These are phyloP conservation scores for Timema cristinae DNA, from an alignment of 2,888 invertebrate species.

Conservation along the genomic window DNA sequence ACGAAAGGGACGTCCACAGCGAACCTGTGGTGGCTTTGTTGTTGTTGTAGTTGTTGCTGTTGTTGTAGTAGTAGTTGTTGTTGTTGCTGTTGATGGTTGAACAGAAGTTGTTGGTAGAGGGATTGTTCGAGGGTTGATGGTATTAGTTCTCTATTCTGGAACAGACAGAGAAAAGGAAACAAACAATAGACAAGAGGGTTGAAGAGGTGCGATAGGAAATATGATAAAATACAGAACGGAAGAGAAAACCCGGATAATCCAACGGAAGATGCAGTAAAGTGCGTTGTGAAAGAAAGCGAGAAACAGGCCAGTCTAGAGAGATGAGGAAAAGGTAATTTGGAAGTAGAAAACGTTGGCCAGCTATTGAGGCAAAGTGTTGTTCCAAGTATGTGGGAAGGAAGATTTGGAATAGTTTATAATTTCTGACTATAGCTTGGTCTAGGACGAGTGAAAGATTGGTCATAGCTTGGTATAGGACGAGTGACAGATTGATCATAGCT, in stretches of 20 bases:
- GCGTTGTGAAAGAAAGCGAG: no score
- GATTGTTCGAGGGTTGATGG: slow-evolving; percentile 27
- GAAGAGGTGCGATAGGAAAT: slow-evolving; percentile 16
- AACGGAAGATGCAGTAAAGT: no score
- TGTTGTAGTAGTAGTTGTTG: slow-evolving; percentile 40
- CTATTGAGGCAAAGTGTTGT: no score
- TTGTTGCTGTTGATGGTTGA: slow-evolving; percentile 35
- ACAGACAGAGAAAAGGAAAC: slow-evolving; percentile 32
- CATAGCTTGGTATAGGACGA: no score
- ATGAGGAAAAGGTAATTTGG: no score
- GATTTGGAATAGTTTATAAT: no score
- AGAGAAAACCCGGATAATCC: not conserved
- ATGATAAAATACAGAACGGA: not conserved
- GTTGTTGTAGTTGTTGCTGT: slow-evolving; percentile 35
- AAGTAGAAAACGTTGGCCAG: no score
- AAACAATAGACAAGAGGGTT: slow-evolving; percentile 21
- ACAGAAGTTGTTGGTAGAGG: slow-evolving; percentile 22
- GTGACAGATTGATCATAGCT: no score
- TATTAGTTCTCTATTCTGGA: slow-evolving; percentile 35
- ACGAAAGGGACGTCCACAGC: not conserved
- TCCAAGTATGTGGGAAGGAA: no score
- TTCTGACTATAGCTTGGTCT: no score
- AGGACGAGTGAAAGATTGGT: no score
- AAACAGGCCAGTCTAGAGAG: no score
- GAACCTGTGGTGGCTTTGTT: not conserved